Evolutionary conservation across 2,113 vertebrate genomes (phyloP), one percentile per base, ranked within the genome.

Genomic region (Nansenia antarctica): DNA sequence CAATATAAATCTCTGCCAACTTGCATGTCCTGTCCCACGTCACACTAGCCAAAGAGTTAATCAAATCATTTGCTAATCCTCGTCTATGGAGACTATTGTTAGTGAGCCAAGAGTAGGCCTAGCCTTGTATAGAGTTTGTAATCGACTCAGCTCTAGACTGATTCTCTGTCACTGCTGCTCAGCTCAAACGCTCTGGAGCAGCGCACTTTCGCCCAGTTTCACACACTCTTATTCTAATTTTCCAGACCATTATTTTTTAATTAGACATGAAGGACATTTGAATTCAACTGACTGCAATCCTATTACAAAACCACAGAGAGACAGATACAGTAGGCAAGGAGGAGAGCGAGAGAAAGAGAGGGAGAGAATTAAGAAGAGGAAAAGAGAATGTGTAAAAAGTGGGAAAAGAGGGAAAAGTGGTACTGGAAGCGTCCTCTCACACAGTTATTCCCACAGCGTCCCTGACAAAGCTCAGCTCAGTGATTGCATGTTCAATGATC

Each of bases 221-320:
- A 61, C 62, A 63, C 63, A 58, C 67, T 74, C 39, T 20, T 54
- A 14, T 53, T 69, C 69, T 69, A 68, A 87, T 83, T 84, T 87
- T 77, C 73, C 69, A 85, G 73, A 75, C 68, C 77, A 80, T 85
- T 83, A 73, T 85, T 81, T 83, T 77, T 64, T 77, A 84, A 86
- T 89, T 82, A 85, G 70, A 73, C 74, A 82, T 73, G 70, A 49
- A 72, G 63, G 24, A 75, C 67, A 70, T 76, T 79, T 53, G 68
- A 78, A 79, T 82, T 78, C 34, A 67, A 76, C 55, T 27, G 32
- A 58, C 66, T 76, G 78, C 61, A 55, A 34, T 24, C 63, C 55
- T 57, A 73, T 65, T 64, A 80, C 35, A 69, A 22, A 80, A 49
- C 58, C 24, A 49, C 15, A 52, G 76, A 59, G 58, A 24, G 34